A percentile compares a stretch with the other conserved stretches of the same genome.
Evolutionary conservation across 2,888 invertebrate genomes (phyloP).

Genomic region (Argyresthia goedartella): DNA sequence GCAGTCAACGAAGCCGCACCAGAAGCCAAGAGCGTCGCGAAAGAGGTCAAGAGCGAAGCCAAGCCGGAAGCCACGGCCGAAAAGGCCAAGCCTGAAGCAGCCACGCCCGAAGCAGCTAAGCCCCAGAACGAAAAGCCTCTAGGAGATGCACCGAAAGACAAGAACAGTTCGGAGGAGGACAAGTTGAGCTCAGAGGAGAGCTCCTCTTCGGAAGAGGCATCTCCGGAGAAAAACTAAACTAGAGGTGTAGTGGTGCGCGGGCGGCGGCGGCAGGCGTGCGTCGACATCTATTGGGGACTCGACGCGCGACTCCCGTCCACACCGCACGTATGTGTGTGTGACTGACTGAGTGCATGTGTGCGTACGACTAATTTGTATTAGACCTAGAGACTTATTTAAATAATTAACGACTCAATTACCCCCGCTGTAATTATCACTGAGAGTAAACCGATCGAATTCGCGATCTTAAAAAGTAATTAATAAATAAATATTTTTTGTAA

Average conservation of each 20-base stretch:
- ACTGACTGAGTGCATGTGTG: conserved; percentile 13
- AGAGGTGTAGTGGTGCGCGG: conserved; percentile 8
- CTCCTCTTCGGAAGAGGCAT: conserved; percentile 34
- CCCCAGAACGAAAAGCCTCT: conserved; percentile 19
- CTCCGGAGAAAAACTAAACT: background rate
- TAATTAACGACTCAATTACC: conserved; percentile 53
- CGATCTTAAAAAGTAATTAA: conserved; percentile 54
- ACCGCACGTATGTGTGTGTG: conserved; percentile 13
- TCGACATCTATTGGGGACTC: conserved; percentile 50
- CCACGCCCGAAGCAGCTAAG: conserved; percentile 11
- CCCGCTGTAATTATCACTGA: conserved; percentile 59
- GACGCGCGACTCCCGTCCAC: conserved; percentile 60
- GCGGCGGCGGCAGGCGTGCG: conserved; percentile 56
- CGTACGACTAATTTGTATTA: conserved; percentile 39
- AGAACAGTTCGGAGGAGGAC: conserved; percentile 35
- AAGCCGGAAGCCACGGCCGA: background rate
- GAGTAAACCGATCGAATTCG: conserved; percentile 67
- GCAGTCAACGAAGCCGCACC: background rate
- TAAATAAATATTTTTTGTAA: conserved; percentile 45
- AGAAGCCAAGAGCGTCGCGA: background rate
- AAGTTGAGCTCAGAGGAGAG: conserved; percentile 14
- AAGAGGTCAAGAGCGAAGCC: background rate
- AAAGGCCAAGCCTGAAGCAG: conserved; percentile 11
- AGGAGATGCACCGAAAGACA: conserved; percentile 28
- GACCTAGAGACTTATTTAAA: conserved; percentile 65